Conservation (phyloP, 2,113 vertebrate species). For the Excalfactoria chinensis region DNA sequence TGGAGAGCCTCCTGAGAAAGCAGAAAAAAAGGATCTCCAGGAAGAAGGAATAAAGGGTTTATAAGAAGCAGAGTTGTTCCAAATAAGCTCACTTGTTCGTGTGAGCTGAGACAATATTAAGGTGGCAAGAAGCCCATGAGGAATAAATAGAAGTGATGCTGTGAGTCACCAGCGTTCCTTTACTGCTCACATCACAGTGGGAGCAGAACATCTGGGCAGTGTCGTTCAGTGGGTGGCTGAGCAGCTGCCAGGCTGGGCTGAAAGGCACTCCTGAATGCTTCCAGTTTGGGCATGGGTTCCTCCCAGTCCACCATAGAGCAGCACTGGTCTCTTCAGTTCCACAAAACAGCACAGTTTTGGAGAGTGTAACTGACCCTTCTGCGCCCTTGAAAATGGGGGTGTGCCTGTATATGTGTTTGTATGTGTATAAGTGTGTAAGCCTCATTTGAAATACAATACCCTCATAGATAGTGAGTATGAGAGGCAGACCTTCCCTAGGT, state of each 20-base stretch:
- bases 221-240: neutral
- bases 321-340: neutral
- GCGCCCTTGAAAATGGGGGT: neutral
- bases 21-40: neutral
- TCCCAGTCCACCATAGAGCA: neutral
- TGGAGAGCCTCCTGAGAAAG: neutral
- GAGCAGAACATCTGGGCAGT: neutral
- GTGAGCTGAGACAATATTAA: neutral
- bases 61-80: neutral
- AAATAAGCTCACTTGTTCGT: neutral
- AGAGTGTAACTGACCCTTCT: neutral
- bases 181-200: fast-evolving
- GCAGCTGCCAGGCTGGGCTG: neutral
- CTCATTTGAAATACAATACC: neutral
- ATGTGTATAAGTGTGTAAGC: too few relatives aligned
- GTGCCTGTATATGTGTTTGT: fast-evolving
- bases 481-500: neutral
- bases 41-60: neutral
- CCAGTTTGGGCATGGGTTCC: neutral
- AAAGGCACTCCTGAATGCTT: fast-evolving
- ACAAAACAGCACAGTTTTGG: neutral
- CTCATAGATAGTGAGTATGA: neutral
- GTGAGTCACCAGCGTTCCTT: neutral
- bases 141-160: slow-evolving; percentile 24
- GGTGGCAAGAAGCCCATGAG: neutral